phyloP scores from a whole-genome alignment of 92 coral and sea anemone genomes.

The Meandrina meandrites region DNA sequence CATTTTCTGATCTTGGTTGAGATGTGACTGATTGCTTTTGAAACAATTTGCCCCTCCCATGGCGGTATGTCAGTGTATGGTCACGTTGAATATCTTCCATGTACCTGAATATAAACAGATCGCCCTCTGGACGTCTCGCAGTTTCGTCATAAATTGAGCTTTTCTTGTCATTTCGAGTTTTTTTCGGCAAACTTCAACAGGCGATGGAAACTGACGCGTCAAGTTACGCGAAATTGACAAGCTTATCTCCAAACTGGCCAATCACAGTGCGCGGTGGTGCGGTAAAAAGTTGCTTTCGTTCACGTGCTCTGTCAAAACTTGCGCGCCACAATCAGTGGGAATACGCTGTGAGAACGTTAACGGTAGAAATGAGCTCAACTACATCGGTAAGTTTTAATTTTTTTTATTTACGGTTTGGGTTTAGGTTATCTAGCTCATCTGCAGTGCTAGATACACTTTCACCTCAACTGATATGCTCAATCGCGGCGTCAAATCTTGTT shows the following conservation, averaged over 20 bases:
- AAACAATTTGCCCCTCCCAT: slow-evolving; percentile 21
- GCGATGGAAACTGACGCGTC: slow-evolving; percentile 15
- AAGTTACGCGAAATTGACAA: neutral
- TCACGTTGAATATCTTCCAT: neutral
- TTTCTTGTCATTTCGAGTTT: neutral
- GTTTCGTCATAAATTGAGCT: neutral
- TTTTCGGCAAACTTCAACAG: neutral
- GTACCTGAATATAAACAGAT: neutral
- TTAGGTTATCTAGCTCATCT: neutral
- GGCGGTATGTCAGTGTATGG: neutral
- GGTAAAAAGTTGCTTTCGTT: neutral
- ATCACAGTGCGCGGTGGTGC: slow-evolving; percentile 1
- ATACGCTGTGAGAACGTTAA: neutral
- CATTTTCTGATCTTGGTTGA: neutral
- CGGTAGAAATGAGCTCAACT: neutral
- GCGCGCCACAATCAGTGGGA: neutral
- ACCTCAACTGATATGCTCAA: neutral
- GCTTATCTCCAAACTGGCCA: slow-evolving; percentile 19
- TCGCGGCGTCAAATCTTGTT: neutral
- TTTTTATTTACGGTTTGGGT: neutral
- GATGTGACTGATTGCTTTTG: neutral
- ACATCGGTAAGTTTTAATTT: neutral
- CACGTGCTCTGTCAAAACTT: neutral
- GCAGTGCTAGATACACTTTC: neutral
- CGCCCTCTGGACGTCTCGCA: neutral